These are phyloP conservation scores for Carcharodon carcharias DNA, from an alignment of 2,797 vertebrate genomes.

Conservation along the genomic window DNA sequence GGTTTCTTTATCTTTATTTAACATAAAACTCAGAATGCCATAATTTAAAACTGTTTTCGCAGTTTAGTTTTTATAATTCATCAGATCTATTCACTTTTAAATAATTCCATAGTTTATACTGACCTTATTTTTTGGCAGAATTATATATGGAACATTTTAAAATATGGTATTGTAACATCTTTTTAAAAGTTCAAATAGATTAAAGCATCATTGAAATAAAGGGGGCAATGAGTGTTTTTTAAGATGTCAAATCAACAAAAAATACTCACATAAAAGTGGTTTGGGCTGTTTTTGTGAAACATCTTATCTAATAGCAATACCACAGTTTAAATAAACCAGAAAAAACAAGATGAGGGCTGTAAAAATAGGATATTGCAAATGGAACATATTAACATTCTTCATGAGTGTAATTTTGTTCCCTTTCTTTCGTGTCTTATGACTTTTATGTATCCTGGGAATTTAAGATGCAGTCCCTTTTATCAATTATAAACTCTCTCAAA, in stretches of 20 bases:
- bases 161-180: not conserved
- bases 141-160: not conserved
- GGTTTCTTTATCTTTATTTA: not conserved
- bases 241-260: not conserved
- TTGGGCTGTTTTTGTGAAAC: not conserved
- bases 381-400: too few relatives aligned
- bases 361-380: not conserved
- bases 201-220: not conserved
- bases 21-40: not conserved
- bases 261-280: not conserved
- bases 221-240: not conserved
- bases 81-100: not conserved
- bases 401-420: too few relatives aligned
- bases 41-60: not conserved
- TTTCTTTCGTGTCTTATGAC: too few relatives aligned
- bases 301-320: not conserved
- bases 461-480: too few relatives aligned
- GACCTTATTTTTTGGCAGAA: not conserved
- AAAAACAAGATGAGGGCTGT: not conserved
- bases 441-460: too few relatives aligned
- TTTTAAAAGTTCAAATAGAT: not conserved
- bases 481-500: too few relatives aligned
- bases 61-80: not conserved
- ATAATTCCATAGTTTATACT: not conserved
- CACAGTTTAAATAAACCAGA: not conserved